Base-by-base conservation (phyloP, 1,140 invertebrate genomes). In the Lycorma delicatula region DNA sequence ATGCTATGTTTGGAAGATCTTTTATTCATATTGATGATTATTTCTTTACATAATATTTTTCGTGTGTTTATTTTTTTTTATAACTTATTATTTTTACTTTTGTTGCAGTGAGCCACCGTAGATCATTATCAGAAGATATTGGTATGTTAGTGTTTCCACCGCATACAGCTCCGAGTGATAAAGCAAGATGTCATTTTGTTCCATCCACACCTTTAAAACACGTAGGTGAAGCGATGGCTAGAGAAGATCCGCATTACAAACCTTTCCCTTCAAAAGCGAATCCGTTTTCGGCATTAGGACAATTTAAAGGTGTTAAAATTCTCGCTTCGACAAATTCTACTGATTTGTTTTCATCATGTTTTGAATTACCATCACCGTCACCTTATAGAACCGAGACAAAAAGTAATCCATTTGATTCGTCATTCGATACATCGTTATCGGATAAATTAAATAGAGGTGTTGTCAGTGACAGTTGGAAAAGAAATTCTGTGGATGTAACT, bases 211-310 rank as follows among this genome's bases (percentile, higher is more conserved):
- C 76, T 16, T 71, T 81, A 28, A 76, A 76, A 48, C 76, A 81
- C 57, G 76, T 88, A 0, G 86, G 84, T 22, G 85, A 88, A 70
- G 80, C 84, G 18, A 89, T 90, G 79, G 85, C 85, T 65, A 77
- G 83, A 44, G 79, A 86, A 64, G 88, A 92, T 74, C 83, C 86
- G 28, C 84, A 90, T 65, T 88, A 88, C 65, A 80, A 81, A 64
- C 67, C 66, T 13, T 60, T 75, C 13, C 79, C 76, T 36, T 72
- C 69, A 58, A 71, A 71, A 59, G 70, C 71, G 26, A 87, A 89
- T 72, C 85, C 86, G 13, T 87, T 89, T 68, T 80, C 84, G 44
- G 77, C 81, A 2, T 70, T 87, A 11, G 78, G 76, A 5, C 79
- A 81, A 57, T 77, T 82, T 58, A 73, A 81, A 5, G 86, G 86